These are phyloP conservation scores for Sepioteuthis lessoniana DNA, from an alignment of 2,888 invertebrate species.

Conservation along the genomic window DNA sequence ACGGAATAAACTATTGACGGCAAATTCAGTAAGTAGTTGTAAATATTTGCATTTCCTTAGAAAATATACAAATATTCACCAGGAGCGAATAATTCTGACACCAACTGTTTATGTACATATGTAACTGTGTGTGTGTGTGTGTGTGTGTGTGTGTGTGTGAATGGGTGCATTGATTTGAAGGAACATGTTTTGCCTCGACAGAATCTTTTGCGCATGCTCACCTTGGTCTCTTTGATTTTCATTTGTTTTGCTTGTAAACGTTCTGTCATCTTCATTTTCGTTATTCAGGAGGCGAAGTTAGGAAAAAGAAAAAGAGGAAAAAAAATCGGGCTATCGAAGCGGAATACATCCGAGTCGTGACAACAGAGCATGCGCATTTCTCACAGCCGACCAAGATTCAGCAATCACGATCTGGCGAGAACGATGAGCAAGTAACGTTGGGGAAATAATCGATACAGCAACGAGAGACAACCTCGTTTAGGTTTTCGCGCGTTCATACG, in stretches of 20 bases:
- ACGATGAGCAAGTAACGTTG: neutral
- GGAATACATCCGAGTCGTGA: slow-evolving; percentile 21
- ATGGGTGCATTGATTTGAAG: no score
- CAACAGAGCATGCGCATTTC: neutral
- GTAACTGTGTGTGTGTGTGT: no score
- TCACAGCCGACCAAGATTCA: neutral
- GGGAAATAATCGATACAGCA: neutral
- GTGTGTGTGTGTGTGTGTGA: no score
- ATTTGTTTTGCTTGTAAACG: neutral
- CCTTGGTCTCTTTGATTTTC: neutral
- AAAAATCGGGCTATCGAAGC: neutral
- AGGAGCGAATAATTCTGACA: no score
- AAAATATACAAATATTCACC: no score
- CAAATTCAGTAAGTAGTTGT: no score
- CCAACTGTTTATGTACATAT: no score
- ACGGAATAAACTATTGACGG: no score
- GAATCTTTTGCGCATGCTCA: neutral
- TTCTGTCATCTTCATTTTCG: neutral
- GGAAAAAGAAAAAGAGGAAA: neutral
- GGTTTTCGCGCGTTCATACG: neutral
- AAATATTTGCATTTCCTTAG: no score
- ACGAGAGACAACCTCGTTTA: neutral
- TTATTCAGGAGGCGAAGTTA: neutral
- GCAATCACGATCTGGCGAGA: slow-evolving; percentile 33
- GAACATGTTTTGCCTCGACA: neutral